A percentile compares a stretch with the other conserved stretches of the same genome.
Conservation (phyloP, 1,140 invertebrate genomes). For the Oncopodura yosiiana region DNA sequence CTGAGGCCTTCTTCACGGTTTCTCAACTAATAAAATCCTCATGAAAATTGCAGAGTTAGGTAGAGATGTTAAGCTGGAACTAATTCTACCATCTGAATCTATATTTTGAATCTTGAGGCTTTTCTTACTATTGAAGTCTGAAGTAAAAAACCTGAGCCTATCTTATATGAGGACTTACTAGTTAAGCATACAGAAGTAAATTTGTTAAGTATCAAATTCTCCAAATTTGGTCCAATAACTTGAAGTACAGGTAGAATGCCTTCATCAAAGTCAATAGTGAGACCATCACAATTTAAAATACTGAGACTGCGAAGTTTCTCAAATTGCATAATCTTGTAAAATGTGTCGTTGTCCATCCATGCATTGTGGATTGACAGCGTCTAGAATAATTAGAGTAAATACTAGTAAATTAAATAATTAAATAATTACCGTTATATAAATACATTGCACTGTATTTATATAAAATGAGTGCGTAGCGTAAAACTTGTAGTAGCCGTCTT, state of each 20-base stretch:
- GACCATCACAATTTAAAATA: slow-evolving; percentile 37
- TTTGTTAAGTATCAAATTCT: slow-evolving; percentile 39
- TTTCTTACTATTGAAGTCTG: too few species aligned
- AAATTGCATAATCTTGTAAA: slow-evolving; percentile 39
- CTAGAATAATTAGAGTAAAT: slow-evolving; percentile 3
- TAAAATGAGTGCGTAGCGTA: too few species aligned
- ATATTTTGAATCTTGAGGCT: too few species aligned
- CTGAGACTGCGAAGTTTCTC: slow-evolving; percentile 36
- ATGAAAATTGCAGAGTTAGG: too few species aligned
- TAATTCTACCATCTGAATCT: too few species aligned
- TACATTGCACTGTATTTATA: not conserved
- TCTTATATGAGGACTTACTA: slow-evolving; percentile 33
- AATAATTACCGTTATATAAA: not conserved
- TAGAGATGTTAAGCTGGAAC: too few species aligned
- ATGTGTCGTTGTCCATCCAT: slow-evolving; percentile 36
- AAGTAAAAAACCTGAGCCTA: not conserved
- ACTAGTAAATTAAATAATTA: not conserved
- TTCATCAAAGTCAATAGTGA: slow-evolving; percentile 39
- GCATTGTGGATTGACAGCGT: slow-evolving; percentile 36
- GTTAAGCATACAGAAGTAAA: slow-evolving; percentile 38
- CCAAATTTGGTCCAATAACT: slow-evolving; percentile 36
- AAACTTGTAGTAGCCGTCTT: not conserved
- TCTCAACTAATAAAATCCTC: too few species aligned
- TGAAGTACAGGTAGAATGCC: slow-evolving; percentile 39
- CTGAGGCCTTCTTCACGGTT: too few species aligned